Evolutionary conservation across 2,797 vertebrate species (phyloP).

Genomic region (Coilia nasus): DNA sequence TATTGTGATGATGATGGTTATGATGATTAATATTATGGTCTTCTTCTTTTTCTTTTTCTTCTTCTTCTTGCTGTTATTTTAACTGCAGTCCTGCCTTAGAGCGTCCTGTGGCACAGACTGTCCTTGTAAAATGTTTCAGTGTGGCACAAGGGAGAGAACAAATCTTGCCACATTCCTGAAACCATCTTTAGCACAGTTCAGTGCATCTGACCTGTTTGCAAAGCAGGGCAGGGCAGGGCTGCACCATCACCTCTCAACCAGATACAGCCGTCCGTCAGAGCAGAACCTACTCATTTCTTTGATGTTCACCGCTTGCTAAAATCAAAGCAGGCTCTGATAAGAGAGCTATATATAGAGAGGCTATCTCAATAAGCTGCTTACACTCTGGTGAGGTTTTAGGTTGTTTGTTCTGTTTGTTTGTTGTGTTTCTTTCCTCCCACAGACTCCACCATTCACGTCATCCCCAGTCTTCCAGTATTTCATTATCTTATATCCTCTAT

Average conservation of each 20-base stretch:
- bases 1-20: not conserved
- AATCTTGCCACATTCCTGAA: too few species aligned
- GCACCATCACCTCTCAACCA: not conserved
- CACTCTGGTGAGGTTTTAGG: not conserved
- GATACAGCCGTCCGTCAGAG: not conserved
- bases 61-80: too few species aligned
- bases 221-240: too few species aligned
- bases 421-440: not conserved
- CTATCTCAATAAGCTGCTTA: not conserved
- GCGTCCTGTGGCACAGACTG: too few species aligned
- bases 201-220: too few species aligned
- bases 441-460: not conserved
- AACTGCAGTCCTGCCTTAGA: too few species aligned
- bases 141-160: too few species aligned
- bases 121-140: too few species aligned
- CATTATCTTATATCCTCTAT: not conserved
- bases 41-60: not conserved
- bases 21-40: not conserved
- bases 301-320: not conserved
- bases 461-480: not conserved
- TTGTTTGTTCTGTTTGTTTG: not conserved
- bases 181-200: too few species aligned
- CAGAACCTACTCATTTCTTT: not conserved
- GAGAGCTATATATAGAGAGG: too few species aligned
- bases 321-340: not conserved